Conservation (phyloP, 2,888 invertebrate genomes). For the Diploptera punctata region DNA sequence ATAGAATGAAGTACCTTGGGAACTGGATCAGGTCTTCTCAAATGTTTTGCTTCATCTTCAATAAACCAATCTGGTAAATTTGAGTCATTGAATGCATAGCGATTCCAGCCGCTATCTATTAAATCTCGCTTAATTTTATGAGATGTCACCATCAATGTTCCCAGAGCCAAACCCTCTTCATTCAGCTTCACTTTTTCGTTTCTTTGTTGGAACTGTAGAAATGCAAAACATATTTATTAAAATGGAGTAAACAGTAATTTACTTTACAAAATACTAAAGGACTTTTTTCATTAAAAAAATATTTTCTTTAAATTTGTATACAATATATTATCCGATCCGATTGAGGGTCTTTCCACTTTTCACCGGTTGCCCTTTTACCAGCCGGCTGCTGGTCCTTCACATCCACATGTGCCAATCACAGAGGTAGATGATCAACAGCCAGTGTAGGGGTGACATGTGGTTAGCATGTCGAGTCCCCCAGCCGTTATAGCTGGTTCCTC, state of each 20-base stretch:
- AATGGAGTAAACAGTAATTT: too few relatives aligned
- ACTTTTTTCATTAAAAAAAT: background rate
- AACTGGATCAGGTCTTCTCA: conserved; percentile 82
- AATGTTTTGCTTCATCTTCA: conserved; percentile 91
- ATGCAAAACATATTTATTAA: too few relatives aligned
- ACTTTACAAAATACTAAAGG: background rate
- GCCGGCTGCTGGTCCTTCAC: too few relatives aligned
- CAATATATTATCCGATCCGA: too few relatives aligned
- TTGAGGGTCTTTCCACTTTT: too few relatives aligned
- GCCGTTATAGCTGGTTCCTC: too few relatives aligned
- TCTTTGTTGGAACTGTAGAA: conserved; percentile 24
- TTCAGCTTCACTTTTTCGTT: conserved; percentile 73
- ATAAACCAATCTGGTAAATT: conserved; percentile 96
- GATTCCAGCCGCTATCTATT: conserved; percentile 90
- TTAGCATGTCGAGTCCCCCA: too few relatives aligned
- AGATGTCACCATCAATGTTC: conserved; percentile 88
- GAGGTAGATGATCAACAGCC: too few relatives aligned
- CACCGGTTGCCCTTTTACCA: too few relatives aligned
- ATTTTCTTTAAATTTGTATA: too few relatives aligned
- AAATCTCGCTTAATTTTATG: conserved; percentile 91
- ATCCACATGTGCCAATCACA: too few relatives aligned
- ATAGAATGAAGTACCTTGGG: conserved; percentile 77
- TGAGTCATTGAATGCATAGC: conserved; percentile 91
- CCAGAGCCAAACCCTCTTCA: conserved; percentile 90
- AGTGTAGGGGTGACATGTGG: too few relatives aligned